Percentiles rank a stretch among this genome's conserved stretches.
Conservation (phyloP, 2,888 invertebrate genomes). For the Panopea generosa region DNA sequence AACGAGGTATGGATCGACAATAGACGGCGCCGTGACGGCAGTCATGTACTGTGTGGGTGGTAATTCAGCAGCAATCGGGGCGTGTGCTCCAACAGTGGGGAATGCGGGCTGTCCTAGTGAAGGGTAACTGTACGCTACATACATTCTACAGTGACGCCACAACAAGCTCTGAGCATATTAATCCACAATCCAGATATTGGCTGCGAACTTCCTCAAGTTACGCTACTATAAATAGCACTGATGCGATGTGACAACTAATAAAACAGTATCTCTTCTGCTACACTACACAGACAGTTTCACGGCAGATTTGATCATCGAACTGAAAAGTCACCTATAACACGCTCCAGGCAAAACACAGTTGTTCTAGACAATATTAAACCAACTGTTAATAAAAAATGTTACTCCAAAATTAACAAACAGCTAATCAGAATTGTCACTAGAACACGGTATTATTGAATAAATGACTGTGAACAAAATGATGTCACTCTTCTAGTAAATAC, state of each 20-base stretch:
- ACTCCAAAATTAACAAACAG: neutral
- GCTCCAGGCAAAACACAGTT: neutral
- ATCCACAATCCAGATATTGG: constrained; percentile 26
- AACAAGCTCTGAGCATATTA: constrained; percentile 51
- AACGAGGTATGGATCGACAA: constrained; percentile 52
- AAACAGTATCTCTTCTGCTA: too few species aligned
- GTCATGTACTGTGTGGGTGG: constrained; percentile 45
- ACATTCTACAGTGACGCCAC: constrained; percentile 44
- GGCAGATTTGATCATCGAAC: constrained; percentile 4
- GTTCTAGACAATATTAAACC: neutral
- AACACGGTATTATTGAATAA: too few species aligned
- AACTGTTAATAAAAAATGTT: too few species aligned
- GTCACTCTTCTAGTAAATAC: neutral
- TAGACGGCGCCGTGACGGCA: constrained; percentile 54
- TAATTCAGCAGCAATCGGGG: constrained; percentile 35
- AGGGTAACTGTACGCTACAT: constrained; percentile 60
- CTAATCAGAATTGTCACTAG: too few species aligned
- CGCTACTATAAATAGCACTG: constrained; percentile 36
- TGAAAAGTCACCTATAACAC: neutral
- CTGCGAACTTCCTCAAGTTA: constrained; percentile 23
- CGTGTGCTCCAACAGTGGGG: constrained; percentile 52
- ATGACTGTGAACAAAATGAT: too few species aligned
- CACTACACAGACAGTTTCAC: too few species aligned
- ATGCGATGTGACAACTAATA: constrained; percentile 2
- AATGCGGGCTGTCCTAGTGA: constrained; percentile 42